phyloP scores from a whole-genome alignment of 2,797 vertebrate genomes.

The Pipistrellus nathusii region DNA sequence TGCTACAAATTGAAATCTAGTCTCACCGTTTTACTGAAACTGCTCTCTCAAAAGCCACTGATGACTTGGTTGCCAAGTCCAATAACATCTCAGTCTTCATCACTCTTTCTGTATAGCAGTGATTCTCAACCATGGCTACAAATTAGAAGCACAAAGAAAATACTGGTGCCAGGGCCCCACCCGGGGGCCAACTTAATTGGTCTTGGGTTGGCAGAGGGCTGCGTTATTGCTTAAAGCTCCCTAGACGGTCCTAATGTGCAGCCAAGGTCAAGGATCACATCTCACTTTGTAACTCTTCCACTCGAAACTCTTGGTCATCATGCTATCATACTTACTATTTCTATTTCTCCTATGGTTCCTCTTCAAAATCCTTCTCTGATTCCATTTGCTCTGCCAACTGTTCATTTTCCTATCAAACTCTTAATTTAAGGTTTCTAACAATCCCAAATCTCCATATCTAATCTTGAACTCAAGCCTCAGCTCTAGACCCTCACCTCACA shows the following conservation, averaged over 20 bases:
- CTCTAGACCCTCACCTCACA: background rate
- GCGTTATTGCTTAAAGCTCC: background rate
- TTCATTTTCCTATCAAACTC: background rate
- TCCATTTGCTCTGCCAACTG: background rate
- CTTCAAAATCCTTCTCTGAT: conserved; percentile 16
- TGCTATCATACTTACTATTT: background rate
- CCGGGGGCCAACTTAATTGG: background rate
- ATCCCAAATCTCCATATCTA: background rate
- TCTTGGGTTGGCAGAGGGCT: conserved; percentile 6
- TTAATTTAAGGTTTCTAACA: conserved; percentile 33
- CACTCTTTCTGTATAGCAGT: background rate
- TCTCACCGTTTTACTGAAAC: background rate
- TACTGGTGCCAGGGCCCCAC: background rate
- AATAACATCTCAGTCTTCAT: background rate
- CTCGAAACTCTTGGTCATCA: background rate
- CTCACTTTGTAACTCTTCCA: background rate
- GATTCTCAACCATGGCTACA: background rate
- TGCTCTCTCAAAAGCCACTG: background rate
- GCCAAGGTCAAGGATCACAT: background rate
- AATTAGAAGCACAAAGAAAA: background rate
- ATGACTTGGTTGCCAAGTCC: conserved; percentile 26
- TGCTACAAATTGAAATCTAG: background rate
- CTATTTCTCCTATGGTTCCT: conserved; percentile 17
- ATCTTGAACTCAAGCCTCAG: conserved; percentile 12
- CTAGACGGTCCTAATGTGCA: background rate